phyloP scores from a whole-genome alignment of 2,113 vertebrate species.

The Glaucidium brasilianum region DNA sequence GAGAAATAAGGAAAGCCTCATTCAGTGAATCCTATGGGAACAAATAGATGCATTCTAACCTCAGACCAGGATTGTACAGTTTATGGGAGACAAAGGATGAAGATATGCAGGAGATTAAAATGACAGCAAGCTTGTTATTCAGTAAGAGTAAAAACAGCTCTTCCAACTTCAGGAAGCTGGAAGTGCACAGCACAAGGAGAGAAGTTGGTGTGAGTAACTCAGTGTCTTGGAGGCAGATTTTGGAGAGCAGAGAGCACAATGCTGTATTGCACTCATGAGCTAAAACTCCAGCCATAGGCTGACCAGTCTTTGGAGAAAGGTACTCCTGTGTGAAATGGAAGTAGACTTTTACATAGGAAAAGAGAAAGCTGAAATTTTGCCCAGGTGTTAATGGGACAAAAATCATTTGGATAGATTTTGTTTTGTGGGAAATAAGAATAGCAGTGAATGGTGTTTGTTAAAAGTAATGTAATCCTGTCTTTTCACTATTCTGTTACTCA shows the following conservation, averaged over 20 bases:
- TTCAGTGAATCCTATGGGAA: not conserved
- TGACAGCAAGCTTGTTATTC: not conserved
- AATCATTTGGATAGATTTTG: not conserved
- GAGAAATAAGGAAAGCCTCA: not conserved
- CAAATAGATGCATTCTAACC: not conserved
- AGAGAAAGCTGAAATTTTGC: not conserved
- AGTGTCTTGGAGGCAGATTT: not conserved
- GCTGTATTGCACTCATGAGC: not conserved
- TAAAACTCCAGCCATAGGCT: not conserved
- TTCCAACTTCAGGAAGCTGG: not conserved
- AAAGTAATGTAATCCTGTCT: not conserved
- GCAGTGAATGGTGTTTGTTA: not conserved
- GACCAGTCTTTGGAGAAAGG: not conserved
- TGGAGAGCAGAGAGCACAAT: not conserved
- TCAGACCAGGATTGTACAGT: not conserved
- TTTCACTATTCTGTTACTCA: not conserved
- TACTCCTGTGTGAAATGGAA: not conserved
- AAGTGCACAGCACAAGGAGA: not conserved
- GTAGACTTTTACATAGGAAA: not conserved
- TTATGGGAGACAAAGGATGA: not conserved
- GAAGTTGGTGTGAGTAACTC: not conserved
- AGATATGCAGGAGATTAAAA: not conserved
- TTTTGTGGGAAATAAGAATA: not conserved
- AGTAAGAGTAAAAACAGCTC: not conserved
- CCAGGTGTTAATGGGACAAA: accelerated